phyloP scores from a whole-genome alignment of 2,797 vertebrate genomes.

The Coracias cyanogaster region DNA sequence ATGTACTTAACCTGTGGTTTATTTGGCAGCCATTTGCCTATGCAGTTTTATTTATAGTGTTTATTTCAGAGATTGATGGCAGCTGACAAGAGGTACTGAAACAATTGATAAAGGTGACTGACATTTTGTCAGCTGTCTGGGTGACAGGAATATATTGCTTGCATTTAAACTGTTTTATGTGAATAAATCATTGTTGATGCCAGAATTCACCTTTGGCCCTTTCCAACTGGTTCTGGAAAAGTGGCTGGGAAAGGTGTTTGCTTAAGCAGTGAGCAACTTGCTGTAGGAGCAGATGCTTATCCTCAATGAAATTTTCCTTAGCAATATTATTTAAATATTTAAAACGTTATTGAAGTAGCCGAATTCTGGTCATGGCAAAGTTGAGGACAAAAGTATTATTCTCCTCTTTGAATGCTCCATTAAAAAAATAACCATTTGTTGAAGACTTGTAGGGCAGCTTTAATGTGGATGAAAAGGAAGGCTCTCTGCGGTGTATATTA shows the following conservation, averaged over 20 bases:
- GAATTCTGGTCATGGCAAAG: not conserved
- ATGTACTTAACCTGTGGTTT: conserved; percentile 6
- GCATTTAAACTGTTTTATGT: conserved; percentile 78
- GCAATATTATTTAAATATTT: not conserved
- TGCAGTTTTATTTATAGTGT: conserved; percentile 69
- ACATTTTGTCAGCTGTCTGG: conserved; percentile 84
- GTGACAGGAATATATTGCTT: conserved; percentile 81
- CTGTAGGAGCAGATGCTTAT: not conserved
- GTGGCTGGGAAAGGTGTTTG: not conserved
- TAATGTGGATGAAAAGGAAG: not conserved
- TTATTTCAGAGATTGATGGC: conserved; percentile 80
- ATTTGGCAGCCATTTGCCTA: conserved; percentile 40
- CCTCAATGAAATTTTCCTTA: not conserved
- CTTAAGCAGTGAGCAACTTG: not conserved
- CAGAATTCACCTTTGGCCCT: conserved; percentile 84
- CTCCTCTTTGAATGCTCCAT: not conserved
- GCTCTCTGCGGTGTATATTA: not conserved
- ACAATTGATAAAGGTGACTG: conserved; percentile 85
- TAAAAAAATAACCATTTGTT: not conserved
- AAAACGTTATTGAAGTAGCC: not conserved
- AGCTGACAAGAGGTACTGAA: conserved; percentile 72
- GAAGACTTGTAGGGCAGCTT: not conserved
- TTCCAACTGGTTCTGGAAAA: conserved; percentile 10
- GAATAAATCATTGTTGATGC: conserved; percentile 85
- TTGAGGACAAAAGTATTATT: not conserved